Conservation (phyloP, 2,888 invertebrate species). For the Eueremaeus valkanovi region DNA sequence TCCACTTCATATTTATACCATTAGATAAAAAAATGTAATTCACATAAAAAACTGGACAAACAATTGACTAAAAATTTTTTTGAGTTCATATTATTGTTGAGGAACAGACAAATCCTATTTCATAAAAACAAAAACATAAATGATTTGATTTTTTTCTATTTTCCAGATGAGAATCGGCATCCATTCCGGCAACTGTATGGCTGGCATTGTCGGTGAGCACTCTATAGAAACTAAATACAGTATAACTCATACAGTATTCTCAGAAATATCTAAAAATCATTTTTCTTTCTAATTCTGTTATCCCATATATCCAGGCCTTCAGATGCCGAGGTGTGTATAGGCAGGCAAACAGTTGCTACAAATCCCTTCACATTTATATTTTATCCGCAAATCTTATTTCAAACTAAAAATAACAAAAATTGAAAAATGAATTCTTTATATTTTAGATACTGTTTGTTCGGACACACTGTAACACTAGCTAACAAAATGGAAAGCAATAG, state of each 20-base stretch:
- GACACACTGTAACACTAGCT: constrained; percentile 45
- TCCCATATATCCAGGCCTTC: neutral
- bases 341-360: no score
- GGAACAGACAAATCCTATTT: no score
- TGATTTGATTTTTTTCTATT: neutral
- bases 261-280: neutral
- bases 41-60: no score
- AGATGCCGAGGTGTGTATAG: neutral
- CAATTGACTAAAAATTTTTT: no score
- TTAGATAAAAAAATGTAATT: no score
- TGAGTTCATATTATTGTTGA: no score
- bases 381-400: no score
- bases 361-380: no score
- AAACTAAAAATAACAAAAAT: no score
- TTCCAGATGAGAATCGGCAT: constrained; percentile 45
- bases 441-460: constrained; percentile 45
- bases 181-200: constrained; percentile 46
- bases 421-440: constrained; percentile 14
- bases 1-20: no score
- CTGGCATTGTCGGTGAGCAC: constrained; percentile 43
- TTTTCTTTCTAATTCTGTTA: neutral
- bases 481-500: constrained; percentile 45
- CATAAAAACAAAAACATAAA: neutral
- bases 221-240: neutral
- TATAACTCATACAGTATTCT: no score